Evolutionary conservation across 2,797 vertebrate genomes (phyloP).

Genomic region (Numenius phaeopus): DNA sequence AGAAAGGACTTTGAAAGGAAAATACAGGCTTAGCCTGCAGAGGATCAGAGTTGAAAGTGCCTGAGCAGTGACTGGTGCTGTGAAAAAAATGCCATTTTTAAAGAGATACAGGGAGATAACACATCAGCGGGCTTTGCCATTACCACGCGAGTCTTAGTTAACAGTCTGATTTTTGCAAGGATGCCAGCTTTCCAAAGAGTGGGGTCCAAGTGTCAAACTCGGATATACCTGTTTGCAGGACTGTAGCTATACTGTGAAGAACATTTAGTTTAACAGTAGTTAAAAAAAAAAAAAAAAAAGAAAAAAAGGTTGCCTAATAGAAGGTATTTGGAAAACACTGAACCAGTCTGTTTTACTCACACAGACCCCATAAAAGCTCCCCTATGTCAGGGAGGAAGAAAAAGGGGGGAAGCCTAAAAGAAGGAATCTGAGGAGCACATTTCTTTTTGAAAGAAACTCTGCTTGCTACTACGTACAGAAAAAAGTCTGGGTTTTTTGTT

Average conservation of each 20-base stretch:
- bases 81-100: background rate
- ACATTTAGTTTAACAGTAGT: background rate
- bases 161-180: background rate
- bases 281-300: background rate
- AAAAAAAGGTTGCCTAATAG: background rate
- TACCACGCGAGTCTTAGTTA: background rate
- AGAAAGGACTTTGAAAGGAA: conserved; percentile 7
- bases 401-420: background rate
- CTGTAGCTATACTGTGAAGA: background rate
- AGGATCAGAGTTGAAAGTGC: background rate
- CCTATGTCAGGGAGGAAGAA: rapidly evolving
- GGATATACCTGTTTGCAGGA: background rate
- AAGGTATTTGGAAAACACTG: background rate
- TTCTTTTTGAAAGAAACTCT: background rate
- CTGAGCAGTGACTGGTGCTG: background rate
- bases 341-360: background rate
- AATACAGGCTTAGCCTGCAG: background rate
- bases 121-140: background rate
- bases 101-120: background rate
- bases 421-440: background rate
- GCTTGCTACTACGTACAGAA: background rate
- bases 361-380: no score
- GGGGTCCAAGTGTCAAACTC: background rate
- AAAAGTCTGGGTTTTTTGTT: background rate
- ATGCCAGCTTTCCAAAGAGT: background rate